Evolutionary conservation across 2,113 vertebrate genomes (phyloP).

Genomic region (Pterocles gutturalis): DNA sequence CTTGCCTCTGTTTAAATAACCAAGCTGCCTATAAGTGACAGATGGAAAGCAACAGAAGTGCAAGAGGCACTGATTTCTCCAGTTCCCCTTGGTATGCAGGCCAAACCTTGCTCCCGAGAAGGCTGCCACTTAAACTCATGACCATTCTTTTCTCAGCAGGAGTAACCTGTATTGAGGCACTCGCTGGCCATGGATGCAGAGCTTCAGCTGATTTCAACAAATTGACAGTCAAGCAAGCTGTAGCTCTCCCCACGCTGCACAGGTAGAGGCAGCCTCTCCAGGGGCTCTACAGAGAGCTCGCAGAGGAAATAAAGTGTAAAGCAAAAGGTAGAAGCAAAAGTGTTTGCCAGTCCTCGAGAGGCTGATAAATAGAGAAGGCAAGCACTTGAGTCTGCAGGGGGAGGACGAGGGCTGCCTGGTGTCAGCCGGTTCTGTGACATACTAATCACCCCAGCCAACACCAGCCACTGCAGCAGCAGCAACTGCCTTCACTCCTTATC

Average conservation of each 20-base stretch:
- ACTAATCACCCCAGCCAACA: not conserved
- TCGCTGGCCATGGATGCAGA: not conserved
- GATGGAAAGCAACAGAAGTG: not conserved
- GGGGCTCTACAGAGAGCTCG: not conserved
- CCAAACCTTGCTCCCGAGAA: not conserved
- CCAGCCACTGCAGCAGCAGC: not conserved
- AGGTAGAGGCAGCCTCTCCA: not conserved
- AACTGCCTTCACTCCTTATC: not conserved
- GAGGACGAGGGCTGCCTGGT: not conserved
- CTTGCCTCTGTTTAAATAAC: not conserved
- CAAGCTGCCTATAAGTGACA: not conserved
- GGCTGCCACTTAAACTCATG: not conserved
- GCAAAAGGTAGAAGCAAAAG: not conserved
- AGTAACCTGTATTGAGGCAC: not conserved
- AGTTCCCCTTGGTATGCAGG: not conserved
- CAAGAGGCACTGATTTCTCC: not conserved
- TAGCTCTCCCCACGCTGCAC: not conserved
- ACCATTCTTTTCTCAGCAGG: not conserved
- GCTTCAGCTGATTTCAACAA: not conserved
- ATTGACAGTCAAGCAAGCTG: not conserved
- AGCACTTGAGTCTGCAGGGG: not conserved
- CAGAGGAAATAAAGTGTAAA: not conserved
- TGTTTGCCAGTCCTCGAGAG: not conserved
- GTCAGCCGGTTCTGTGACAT: not conserved
- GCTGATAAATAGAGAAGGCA: not conserved